Conservation (phyloP, 23 tunicate species). For the Styela clava region DNA sequence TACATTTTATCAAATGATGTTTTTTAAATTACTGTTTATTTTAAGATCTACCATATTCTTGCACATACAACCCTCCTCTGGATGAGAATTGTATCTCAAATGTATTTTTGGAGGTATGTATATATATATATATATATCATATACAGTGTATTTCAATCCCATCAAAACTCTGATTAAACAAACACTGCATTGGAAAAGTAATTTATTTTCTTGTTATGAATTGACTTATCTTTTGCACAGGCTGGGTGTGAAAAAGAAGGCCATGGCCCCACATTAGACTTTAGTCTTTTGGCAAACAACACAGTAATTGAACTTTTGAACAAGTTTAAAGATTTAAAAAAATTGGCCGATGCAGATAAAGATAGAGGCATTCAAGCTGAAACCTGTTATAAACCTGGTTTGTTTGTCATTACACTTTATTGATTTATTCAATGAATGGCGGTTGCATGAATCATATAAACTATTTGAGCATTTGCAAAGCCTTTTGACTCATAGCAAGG, state of each 20-base stretch:
- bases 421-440: too few species aligned
- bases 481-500: too few species aligned
- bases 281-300: not conserved
- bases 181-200: too few species aligned
- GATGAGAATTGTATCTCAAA: slow-evolving; percentile 6
- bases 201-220: not conserved
- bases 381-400: slow-evolving; percentile 25
- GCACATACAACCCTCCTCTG: slow-evolving; percentile 37
- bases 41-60: slow-evolving; percentile 23
- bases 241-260: slow-evolving; percentile 24
- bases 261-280: slow-evolving; percentile 21
- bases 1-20: too few species aligned
- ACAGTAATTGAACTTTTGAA: not conserved
- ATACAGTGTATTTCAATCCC: not conserved
- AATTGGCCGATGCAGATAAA: not conserved
- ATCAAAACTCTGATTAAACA: too few species aligned
- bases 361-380: slow-evolving; percentile 3
- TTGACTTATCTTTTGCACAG: not conserved
- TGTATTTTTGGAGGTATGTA: slow-evolving; percentile 15
- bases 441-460: too few species aligned
- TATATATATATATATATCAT: not conserved
- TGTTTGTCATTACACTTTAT: too few species aligned
- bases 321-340: not conserved
- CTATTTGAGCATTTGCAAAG: too few species aligned
- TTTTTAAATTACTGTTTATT: too few species aligned